Evolutionary conservation across 1,140 invertebrate species (phyloP).

Genomic region (Drosophila ambigua): DNA sequence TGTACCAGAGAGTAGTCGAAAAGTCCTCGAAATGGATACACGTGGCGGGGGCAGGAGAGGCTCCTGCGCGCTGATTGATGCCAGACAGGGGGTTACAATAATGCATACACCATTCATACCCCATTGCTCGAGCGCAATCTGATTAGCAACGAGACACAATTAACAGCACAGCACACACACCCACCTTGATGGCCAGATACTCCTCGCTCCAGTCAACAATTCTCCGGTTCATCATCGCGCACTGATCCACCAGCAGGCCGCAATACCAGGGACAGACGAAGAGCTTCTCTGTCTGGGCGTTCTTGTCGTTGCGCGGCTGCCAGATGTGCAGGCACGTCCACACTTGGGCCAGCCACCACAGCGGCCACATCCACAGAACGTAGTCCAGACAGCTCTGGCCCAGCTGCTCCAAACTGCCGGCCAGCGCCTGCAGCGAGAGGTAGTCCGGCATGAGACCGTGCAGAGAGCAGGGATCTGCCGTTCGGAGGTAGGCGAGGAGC

Average conservation of each 20-base stretch:
- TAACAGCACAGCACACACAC: slow-evolving; percentile 7
- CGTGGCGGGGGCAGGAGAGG: not conserved
- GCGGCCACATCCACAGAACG: slow-evolving; percentile 89
- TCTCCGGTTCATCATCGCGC: slow-evolving; percentile 92
- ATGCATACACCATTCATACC: slow-evolving; percentile 52
- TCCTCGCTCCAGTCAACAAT: slow-evolving; percentile 89
- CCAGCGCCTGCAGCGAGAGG: slow-evolving; percentile 85
- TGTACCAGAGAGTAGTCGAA: slow-evolving; percentile 41
- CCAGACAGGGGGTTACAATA: slow-evolving; percentile 57
- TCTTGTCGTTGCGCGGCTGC: slow-evolving; percentile 90
- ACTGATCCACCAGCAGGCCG: slow-evolving; percentile 93
- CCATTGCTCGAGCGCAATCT: slow-evolving; percentile 26
- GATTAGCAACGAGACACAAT: slow-evolving; percentile 30
- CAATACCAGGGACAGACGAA: slow-evolving; percentile 94
- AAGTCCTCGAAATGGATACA: slow-evolving; percentile 39
- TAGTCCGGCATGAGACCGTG: slow-evolving; percentile 87
- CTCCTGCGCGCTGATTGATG: slow-evolving; percentile 60
- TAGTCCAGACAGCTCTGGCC: slow-evolving; percentile 85
- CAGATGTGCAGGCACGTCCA: slow-evolving; percentile 94
- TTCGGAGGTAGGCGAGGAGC: slow-evolving; percentile 86
- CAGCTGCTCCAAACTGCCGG: slow-evolving; percentile 31
- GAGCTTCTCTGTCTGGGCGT: slow-evolving; percentile 91
- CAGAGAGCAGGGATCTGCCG: slow-evolving; percentile 87
- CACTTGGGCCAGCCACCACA: slow-evolving; percentile 90
- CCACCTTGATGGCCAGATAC: slow-evolving; percentile 93